These are phyloP conservation scores for Hydropsyche tenuis DNA, from an alignment of 1,140 invertebrate genomes.

Conservation along the genomic window DNA sequence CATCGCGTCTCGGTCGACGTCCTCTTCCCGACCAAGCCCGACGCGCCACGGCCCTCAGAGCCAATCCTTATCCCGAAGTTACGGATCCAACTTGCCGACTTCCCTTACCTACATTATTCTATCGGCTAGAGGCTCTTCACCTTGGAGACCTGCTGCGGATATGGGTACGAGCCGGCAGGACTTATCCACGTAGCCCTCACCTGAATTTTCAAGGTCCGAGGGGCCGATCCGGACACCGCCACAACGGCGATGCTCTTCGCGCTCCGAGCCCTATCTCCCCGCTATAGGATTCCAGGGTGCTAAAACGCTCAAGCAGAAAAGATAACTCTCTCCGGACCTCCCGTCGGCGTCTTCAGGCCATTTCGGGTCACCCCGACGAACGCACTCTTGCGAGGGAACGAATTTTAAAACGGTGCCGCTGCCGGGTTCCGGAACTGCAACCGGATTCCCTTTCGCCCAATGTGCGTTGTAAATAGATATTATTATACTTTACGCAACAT, in stretches of 20 bases:
- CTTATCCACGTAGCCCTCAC: conserved; percentile 71
- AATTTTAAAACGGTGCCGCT: conserved; percentile 71
- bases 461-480: no score
- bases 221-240: conserved; percentile 71
- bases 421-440: conserved; percentile 77
- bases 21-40: no score
- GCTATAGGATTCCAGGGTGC: conserved; percentile 68
- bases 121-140: no score
- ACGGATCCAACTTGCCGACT: no score
- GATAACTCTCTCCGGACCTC: conserved; percentile 80
- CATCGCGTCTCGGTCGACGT: no score
- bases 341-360: conserved; percentile 72
- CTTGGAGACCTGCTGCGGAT: no score
- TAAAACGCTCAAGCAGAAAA: conserved; percentile 79
- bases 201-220: conserved; percentile 80
- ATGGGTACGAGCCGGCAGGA: no score
- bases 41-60: no score
- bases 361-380: conserved; percentile 60
- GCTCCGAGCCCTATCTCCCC: conserved; percentile 73
- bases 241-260: conserved; percentile 76
- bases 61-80: no score
- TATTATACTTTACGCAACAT: conserved; percentile 50
- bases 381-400: conserved; percentile 63
- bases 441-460: conserved; percentile 76
- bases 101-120: no score